phyloP scores from a whole-genome alignment of 2,888 invertebrate genomes.

The Chorisops tibialis region DNA sequence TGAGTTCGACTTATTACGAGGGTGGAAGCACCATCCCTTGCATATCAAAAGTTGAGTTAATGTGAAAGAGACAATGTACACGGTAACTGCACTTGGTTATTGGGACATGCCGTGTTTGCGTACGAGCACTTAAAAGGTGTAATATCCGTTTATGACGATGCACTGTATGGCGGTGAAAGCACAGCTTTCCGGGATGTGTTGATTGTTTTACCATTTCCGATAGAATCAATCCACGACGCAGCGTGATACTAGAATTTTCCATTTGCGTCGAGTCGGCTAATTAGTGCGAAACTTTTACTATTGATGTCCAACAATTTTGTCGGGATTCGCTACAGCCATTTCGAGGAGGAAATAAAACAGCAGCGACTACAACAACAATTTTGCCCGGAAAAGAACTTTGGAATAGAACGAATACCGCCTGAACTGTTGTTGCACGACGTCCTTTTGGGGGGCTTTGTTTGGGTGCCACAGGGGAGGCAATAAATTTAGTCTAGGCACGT shows the following conservation, averaged over 20 bases:
- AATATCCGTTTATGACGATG: too few species aligned
- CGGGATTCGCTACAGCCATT: neutral
- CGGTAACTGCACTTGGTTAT: slow-evolving; percentile 31
- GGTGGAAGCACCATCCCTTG: too few species aligned
- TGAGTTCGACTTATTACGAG: too few species aligned
- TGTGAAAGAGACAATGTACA: neutral
- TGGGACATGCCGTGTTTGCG: slow-evolving; percentile 25
- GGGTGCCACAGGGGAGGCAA: slow-evolving; percentile 38
- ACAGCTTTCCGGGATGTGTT: too few species aligned
- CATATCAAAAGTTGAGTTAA: neutral
- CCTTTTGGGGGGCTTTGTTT: slow-evolving; percentile 14
- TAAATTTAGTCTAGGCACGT: slow-evolving; percentile 51
- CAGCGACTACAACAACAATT: neutral
- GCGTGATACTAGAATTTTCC: neutral
- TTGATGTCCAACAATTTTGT: too few species aligned
- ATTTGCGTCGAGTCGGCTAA: neutral
- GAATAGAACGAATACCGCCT: neutral
- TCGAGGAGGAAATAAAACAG: neutral
- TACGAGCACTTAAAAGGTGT: slow-evolving; percentile 14
- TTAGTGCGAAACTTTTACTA: too few species aligned
- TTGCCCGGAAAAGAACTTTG: neutral
- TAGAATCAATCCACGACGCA: neutral
- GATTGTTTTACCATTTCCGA: too few species aligned
- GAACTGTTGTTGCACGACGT: neutral
- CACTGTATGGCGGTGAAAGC: too few species aligned